phyloP scores from a whole-genome alignment of 53 echinoderm and acorn worm species.

The Temnopleurus reevesii region DNA sequence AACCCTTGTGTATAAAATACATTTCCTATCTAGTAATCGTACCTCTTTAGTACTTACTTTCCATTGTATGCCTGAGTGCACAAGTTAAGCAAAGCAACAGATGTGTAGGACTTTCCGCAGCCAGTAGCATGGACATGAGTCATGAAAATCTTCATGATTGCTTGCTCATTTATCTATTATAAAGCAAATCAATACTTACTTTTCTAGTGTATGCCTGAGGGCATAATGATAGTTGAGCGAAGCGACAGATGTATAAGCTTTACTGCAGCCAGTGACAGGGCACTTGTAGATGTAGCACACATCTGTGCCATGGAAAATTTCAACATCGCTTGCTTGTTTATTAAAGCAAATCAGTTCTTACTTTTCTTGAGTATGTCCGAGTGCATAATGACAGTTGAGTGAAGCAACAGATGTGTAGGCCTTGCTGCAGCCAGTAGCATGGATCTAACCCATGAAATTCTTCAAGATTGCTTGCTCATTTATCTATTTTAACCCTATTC shows the following conservation, averaged over 20 bases:
- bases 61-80: constrained; percentile 85
- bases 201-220: constrained; percentile 84
- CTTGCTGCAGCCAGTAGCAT: constrained; percentile 79
- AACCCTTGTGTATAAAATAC: no score
- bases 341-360: constrained; percentile 32
- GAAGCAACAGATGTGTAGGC: constrained; percentile 92
- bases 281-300: constrained; percentile 89
- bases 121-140: constrained; percentile 73
- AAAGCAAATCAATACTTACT: constrained; percentile 51
- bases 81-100: constrained; percentile 92
- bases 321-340: constrained; percentile 84
- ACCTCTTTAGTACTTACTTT: constrained; percentile 65
- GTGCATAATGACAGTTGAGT: constrained; percentile 93
- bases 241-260: constrained; percentile 89
- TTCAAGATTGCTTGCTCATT: constrained; percentile 78
- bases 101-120: constrained; percentile 89
- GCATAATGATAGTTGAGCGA: constrained; percentile 97
- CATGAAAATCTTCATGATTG: constrained; percentile 76
- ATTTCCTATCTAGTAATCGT: no score
- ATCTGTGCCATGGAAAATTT: constrained; percentile 71
- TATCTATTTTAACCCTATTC: no score
- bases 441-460: constrained; percentile 75
- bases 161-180: constrained; percentile 77
- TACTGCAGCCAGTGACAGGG: constrained; percentile 85
- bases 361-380: constrained; percentile 88